These are phyloP conservation scores for Muscicapa adusta DNA, from an alignment of 2,113 vertebrate species.

Conservation along the genomic window DNA sequence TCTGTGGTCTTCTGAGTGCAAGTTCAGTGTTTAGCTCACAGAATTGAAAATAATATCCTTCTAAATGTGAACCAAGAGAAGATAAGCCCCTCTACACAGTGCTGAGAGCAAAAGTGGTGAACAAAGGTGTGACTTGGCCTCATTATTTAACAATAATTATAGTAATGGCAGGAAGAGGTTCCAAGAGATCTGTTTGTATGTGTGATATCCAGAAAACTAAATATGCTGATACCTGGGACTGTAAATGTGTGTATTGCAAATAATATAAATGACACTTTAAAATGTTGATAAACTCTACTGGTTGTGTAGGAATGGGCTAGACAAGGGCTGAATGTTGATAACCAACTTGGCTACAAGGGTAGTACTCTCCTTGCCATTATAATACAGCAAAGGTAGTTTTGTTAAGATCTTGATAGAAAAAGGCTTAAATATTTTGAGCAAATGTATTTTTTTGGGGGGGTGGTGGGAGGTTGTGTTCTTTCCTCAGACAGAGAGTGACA, in stretches of 20 bases:
- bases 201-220: not conserved
- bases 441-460: not conserved
- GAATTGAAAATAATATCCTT: not conserved
- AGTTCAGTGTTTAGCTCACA: not conserved
- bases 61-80: not conserved
- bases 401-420: not conserved
- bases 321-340: not conserved
- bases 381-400: not conserved
- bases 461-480: not conserved
- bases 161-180: not conserved
- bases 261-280: not conserved
- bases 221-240: fast-evolving
- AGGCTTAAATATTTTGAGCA: not conserved
- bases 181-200: not conserved
- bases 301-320: not conserved
- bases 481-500: not conserved
- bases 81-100: fast-evolving
- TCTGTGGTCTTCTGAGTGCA: not conserved
- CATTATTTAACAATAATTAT: not conserved
- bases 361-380: fast-evolving
- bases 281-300: not conserved
- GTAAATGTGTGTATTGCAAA: fast-evolving
- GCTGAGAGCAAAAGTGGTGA: not conserved
- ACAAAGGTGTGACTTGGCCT: not conserved
- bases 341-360: too few relatives aligned